These are phyloP conservation scores for Mobula hypostoma DNA, from an alignment of 2,113 vertebrate genomes.

Conservation along the genomic window DNA sequence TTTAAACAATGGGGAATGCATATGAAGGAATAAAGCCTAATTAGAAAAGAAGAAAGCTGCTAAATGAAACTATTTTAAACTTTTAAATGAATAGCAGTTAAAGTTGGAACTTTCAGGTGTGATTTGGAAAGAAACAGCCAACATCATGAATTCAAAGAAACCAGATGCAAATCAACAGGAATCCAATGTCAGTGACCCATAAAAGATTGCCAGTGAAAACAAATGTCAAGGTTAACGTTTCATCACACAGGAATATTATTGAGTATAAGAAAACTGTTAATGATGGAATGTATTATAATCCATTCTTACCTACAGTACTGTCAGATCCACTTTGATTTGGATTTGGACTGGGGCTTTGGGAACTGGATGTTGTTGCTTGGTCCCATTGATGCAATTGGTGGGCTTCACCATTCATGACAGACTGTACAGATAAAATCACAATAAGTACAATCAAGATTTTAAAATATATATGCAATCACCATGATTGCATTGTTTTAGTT, in stretches of 20 bases:
- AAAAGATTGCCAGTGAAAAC: neutral
- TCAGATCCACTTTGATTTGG: conserved; percentile 12
- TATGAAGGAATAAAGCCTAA: neutral
- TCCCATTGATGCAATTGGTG: conserved; percentile 27
- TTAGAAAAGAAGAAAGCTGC: neutral
- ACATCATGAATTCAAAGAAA: neutral
- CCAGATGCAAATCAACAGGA: neutral
- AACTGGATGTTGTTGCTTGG: neutral
- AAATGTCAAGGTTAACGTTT: neutral
- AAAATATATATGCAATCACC: no score
- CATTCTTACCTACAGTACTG: conserved; percentile 25
- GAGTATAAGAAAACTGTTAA: neutral
- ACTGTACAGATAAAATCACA: neutral
- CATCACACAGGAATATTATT: neutral
- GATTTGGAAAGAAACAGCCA: neutral
- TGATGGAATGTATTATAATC: neutral
- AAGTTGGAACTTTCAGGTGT: neutral
- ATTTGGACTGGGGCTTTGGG: conserved; percentile 27
- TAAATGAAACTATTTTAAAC: neutral
- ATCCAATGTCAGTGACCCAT: neutral
- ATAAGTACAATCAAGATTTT: neutral
- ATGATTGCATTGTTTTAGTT: neutral
- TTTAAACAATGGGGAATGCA: neutral
- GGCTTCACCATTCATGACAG: conserved; percentile 20
- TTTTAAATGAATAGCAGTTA: neutral